Percentiles rank a stretch among this genome's conserved stretches.
Evolutionary conservation across 2,113 vertebrate genomes (phyloP).

Genomic region (Anas platyrhynchos): DNA sequence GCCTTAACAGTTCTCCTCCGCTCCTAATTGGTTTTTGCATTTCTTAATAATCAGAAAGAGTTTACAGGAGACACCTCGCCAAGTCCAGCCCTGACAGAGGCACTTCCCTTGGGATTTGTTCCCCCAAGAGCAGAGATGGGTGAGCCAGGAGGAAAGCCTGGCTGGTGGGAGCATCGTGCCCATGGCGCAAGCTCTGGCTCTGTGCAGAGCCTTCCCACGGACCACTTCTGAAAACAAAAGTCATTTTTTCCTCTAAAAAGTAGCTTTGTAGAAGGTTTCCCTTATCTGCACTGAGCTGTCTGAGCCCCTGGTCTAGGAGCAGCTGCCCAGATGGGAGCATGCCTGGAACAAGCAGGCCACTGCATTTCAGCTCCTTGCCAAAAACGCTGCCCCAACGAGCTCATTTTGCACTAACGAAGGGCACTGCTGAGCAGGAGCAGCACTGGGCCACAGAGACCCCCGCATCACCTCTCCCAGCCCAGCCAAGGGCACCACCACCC

Average conservation of each 20-base stretch:
- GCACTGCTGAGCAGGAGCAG: background rate
- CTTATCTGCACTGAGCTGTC: background rate
- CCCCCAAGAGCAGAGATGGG: background rate
- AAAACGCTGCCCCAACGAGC: rapidly evolving
- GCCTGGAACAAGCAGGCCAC: background rate
- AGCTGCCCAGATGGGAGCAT: background rate
- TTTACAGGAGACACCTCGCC: rapidly evolving
- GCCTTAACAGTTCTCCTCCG: conserved; percentile 2
- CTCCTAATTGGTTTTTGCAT: background rate
- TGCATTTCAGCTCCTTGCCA: rapidly evolving
- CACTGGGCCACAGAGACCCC: background rate
- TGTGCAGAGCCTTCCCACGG: rapidly evolving
- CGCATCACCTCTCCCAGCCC: background rate
- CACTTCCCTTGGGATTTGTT: rapidly evolving
- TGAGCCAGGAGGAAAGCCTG: background rate
- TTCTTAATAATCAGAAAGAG: background rate
- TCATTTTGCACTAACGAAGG: rapidly evolving
- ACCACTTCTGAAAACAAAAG: background rate
- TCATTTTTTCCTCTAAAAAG: rapidly evolving
- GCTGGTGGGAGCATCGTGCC: background rate
- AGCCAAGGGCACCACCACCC: background rate
- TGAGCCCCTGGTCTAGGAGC: background rate
- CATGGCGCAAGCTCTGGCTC: background rate
- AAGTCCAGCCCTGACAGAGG: rapidly evolving
- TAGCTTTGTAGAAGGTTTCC: too few species aligned